These are phyloP conservation scores for Orussus abietinus DNA, from an alignment of 1,140 invertebrate species.

Conservation along the genomic window DNA sequence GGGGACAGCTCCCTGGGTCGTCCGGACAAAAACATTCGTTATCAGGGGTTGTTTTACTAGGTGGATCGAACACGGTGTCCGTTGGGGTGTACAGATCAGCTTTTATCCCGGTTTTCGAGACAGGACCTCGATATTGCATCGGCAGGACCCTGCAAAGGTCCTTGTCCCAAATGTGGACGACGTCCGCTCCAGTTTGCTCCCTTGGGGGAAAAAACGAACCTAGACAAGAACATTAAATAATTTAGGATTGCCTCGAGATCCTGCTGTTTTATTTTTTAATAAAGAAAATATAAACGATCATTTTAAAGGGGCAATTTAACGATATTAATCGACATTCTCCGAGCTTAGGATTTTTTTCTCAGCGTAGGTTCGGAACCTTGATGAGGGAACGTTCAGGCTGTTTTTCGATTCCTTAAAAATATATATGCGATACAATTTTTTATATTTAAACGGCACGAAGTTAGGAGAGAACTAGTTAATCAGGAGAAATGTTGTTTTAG, in stretches of 20 bases:
- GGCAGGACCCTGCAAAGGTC: constrained; percentile 79
- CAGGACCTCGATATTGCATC: constrained; percentile 64
- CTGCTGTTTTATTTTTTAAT: too few species aligned
- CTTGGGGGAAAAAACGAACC: constrained; percentile 77
- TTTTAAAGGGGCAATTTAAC: too few species aligned
- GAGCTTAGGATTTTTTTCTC: too few species aligned
- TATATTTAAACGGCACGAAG: too few species aligned
- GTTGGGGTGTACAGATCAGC: constrained; percentile 71
- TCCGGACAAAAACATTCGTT: constrained; percentile 79
- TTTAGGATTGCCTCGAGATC: background rate
- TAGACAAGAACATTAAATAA: constrained; percentile 24
- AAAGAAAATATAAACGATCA: too few species aligned
- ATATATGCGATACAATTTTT: too few species aligned
- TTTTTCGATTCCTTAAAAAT: too few species aligned
- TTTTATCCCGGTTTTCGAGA: constrained; percentile 65
- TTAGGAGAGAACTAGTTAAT: too few species aligned
- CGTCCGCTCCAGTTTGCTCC: constrained; percentile 66
- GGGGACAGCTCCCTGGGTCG: constrained; percentile 62
- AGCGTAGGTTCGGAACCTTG: too few species aligned
- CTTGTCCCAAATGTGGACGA: constrained; percentile 78
- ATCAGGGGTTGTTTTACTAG: constrained; percentile 60
- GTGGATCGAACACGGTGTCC: constrained; percentile 65
- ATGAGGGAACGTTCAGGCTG: too few species aligned
- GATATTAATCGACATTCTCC: too few species aligned
- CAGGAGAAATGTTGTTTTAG: too few species aligned